Evolutionary conservation across 2,888 invertebrate species (phyloP), one percentile per base, ranked within the genome.

Genomic region (Mesopsocus fuscifrons): DNA sequence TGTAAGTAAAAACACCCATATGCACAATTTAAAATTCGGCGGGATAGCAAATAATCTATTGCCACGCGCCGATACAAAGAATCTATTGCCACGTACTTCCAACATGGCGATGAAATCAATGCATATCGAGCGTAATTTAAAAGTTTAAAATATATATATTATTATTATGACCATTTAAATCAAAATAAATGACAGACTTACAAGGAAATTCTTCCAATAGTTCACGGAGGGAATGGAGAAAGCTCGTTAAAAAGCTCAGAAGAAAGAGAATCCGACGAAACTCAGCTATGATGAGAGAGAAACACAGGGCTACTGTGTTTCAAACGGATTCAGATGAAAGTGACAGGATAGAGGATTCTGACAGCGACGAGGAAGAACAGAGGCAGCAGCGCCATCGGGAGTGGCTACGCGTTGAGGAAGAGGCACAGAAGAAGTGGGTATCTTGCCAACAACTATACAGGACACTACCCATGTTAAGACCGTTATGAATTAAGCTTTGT

Each of bases 221-320:
- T 33, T 3, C 33, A 51, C 76, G 76, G 59, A 69, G 67, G 53
- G 66, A 71, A 55, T 83, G 83, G 80, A 70, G 85, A 51, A 75
- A 73, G 60, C 53, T 69, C 47, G 77, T 71, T 1, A 85, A 83
- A 61, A 79, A 72, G 53, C 64, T 72, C 52, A 69, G 83, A 60
- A 68, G 84, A 46, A 74, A 75, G 58, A 68, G 68, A 44, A 64
- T 75, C 46, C 65, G 85, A 41, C 73, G 66, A 48, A 54, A 58
- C 50, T 52, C 58, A 43, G 84, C 83, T 2, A 63, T 61, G 49
- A 57, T 68, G 52, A 67, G 71, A 49, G 73, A 77, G 55, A 58
- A 58, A 47, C 67, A 63, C 49, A 55, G 58, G 51, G 46, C 54
- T 46, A 51, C 49, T 42, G 56, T 55, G 32, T 73, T 74, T 61